A percentile compares a stretch with the other conserved stretches of the same genome.
Evolutionary conservation across 1,140 invertebrate species (phyloP).

Genomic region (Tetragnatha versicolor): DNA sequence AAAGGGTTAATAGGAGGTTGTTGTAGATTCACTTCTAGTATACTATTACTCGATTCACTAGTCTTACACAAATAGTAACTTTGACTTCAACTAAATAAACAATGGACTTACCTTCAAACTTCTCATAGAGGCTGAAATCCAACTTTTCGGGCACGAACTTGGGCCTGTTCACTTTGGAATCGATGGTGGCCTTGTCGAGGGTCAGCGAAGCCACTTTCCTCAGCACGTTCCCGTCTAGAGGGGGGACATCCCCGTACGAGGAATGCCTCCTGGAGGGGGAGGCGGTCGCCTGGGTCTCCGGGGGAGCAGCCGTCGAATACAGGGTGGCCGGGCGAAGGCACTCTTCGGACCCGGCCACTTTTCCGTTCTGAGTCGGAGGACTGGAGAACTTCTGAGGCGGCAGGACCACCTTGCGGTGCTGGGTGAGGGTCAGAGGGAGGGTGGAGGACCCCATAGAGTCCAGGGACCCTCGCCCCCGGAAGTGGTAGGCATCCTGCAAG

Average conservation of each 20-base stretch:
- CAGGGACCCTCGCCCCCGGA: not conserved
- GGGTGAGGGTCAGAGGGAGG: conserved; percentile 42
- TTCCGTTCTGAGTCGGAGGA: conserved; percentile 21
- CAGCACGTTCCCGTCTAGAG: conserved; percentile 73
- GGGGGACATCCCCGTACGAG: conserved; percentile 64
- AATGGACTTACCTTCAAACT: conserved; percentile 80
- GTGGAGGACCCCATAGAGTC: conserved; percentile 6
- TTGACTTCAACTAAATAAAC: not conserved
- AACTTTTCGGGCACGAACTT: conserved; percentile 83
- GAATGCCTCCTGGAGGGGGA: conserved; percentile 63
- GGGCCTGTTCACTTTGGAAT: conserved; percentile 72
- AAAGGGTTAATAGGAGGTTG: no score
- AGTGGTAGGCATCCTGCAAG: conserved; percentile 4
- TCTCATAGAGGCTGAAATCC: conserved; percentile 82
- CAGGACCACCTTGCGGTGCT: conserved; percentile 54
- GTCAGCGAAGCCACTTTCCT: conserved; percentile 84
- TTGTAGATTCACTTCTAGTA: no score
- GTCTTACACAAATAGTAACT: no score
- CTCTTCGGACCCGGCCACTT: conserved; percentile 40
- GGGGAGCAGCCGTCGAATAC: conserved; percentile 16
- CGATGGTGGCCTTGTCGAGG: conserved; percentile 72
- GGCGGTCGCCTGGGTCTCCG: not conserved
- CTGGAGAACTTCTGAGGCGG: conserved; percentile 50
- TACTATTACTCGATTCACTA: no score
- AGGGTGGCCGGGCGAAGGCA: conserved; percentile 37